These are phyloP conservation scores for Eupithecia abbreviata DNA, from an alignment of 2,888 invertebrate genomes.

Conservation along the genomic window DNA sequence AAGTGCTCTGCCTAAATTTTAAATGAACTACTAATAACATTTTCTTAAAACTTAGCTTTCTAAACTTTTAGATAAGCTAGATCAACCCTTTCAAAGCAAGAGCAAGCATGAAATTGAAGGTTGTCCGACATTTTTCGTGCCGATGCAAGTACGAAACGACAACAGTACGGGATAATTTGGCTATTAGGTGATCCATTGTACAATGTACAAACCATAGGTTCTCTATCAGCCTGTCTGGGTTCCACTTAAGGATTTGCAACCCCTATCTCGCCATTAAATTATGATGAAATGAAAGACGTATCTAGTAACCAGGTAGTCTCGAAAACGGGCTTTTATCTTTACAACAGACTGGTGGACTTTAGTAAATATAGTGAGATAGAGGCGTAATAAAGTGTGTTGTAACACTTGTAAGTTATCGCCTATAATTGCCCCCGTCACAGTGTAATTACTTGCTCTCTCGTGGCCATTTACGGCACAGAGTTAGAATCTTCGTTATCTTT, in stretches of 20 bases:
- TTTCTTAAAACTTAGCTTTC: too few species aligned
- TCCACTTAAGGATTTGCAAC: not conserved
- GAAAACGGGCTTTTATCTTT: not conserved
- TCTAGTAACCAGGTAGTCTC: not conserved
- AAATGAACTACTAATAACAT: too few species aligned
- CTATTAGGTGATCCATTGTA: not conserved
- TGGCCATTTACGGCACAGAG: constrained; percentile 28
- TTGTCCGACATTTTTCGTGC: not conserved
- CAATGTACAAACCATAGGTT: not conserved
- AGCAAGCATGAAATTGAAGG: not conserved
- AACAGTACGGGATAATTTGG: not conserved
- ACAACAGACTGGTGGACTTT: constrained; percentile 18
- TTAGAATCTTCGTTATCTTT: constrained; percentile 29
- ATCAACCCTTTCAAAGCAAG: not conserved
- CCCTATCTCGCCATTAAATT: not conserved
- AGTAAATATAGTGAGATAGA: constrained; percentile 25
- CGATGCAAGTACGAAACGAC: not conserved
- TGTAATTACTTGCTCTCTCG: constrained; percentile 44
- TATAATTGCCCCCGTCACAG: constrained; percentile 48
- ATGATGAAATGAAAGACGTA: not conserved
- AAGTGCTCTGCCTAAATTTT: too few species aligned
- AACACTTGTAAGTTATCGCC: constrained; percentile 48
- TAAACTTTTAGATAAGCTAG: too few species aligned
- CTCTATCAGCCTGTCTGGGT: not conserved
- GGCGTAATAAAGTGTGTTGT: constrained; percentile 47